Base-by-base conservation (phyloP, 2,888 invertebrate genomes). In the Cryptocheilus praepositus region DNA sequence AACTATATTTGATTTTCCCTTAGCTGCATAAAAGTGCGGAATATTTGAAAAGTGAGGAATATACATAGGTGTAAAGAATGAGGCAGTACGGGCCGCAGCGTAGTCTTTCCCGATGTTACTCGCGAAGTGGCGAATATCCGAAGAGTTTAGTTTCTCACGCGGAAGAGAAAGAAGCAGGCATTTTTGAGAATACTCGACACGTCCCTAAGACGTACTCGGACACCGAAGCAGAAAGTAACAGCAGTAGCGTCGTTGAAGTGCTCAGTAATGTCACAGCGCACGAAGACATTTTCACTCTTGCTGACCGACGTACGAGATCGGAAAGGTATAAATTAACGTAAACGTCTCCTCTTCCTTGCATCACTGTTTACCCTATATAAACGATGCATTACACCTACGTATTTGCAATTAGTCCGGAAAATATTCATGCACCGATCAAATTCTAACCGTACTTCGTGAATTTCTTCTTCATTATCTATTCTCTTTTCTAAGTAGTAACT, bases 271-370 rank as follows among this genome's bases (percentile, higher is more conserved):
- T 45, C 22, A 28, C 28, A 51, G 28, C 44, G 56, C 54, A 53
- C 62, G 68, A 70, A 18, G 67, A 16, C 2, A 66, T 21, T 61
- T 25, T 25, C 25, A 25, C 54, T 46, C 64, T 71, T 68, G 58
- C 72, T 59, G 77, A 77, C 4, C 80, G 72, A 22, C 83, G 86
- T 52, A 84, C 86, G 21, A 83, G 83, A 64, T 88, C 87, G 19
- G 87, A 88, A 81, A 88, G 87, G 88, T 88, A 87, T 65, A 25
- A 25, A 25, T 25, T 25, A 25, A 25, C 5, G n/a, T n/a, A n/a
- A n/a, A n/a, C n/a, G n/a, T n/a, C n/a, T n/a, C n/a, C n/a, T n/a
- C n/a, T n/a, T n/a, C n/a, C n/a, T n/a, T n/a, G n/a, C n/a, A n/a
- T n/a, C n/a, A n/a, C n/a, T n/a, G n/a, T n/a, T n/a, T n/a, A n/a